Base-by-base conservation (phyloP, 2,113 vertebrate species). In the Beaufortia kweichowensis region DNA sequence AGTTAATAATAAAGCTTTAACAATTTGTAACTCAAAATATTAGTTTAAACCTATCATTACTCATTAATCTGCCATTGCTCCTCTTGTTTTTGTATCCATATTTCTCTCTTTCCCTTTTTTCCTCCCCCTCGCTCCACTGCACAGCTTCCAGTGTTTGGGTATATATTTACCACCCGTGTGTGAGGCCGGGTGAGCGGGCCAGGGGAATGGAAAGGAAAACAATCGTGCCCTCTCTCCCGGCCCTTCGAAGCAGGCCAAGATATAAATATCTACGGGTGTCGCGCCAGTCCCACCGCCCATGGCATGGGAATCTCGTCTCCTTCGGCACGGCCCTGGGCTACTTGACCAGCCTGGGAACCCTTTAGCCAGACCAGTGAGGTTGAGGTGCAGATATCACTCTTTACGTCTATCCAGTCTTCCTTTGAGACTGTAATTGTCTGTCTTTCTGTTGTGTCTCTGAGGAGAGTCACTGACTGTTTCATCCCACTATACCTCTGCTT, bases 131-230 rank as follows among this genome's bases (percentile, higher is more conserved):
- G 15, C 63, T 57, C 11, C 53, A 61, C 61, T 64, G 28, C 10
- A 14, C 75, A 57, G 79, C 88, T 90, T 87, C 85, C 87, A 90
- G 87, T 89, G 87, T 90, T 90, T 89, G 90, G 87, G 86, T 90
- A 86, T 91, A 90, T 91, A 91, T 92, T 90, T 91, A 90, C 90
- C 89, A 92, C 91, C 88, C 90, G 87, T 81, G 90, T 90, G 92
- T 89, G 78, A 93, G 92, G 86, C 92, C 87, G 78, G 86, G 87
- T 86, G 88, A 84, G 84, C 89, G 93, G 86, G 91, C 92, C 91
- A 92, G 86, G 95, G 94, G 93, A 93, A 93, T 94, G 95, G 95
- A 96, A 97, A 96, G 93, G 93, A 95, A 97, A 96, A 96, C 94
- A 96, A 94, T 91, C 93, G 87, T 94, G 93, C 91, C 92, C 94